Base-by-base conservation (phyloP, 1,140 invertebrate genomes). In the Drosophila arawakana region DNA sequence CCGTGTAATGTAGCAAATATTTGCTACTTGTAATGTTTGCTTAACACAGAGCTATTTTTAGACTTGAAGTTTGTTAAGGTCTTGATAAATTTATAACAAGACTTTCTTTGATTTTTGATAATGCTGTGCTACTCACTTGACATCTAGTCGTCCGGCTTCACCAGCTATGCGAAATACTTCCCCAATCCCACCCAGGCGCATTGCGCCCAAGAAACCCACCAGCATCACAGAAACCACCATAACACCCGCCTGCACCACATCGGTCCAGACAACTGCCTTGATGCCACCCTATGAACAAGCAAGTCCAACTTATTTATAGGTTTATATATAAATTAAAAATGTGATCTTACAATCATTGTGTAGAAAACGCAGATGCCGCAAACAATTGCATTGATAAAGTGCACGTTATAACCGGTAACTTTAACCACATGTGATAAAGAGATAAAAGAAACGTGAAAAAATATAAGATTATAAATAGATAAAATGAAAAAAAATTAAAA, bases 181-280 rank as follows among this genome's bases (percentile, higher is more conserved):
- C 0, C 66, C 73, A 0, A 96, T 76, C 1, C 96, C 95, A 4
- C 96, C 96, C 10, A 95, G 93, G n/a, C 94, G 93, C 0, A 92
- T 55, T 1, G 95, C 94, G 1, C 96, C 97, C 69, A 96, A 92
- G 0, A 96, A 79, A 0, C 95, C 93, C 0, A 97, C 95, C 1
- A 94, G 92, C 1, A 97, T 91, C 7, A 97, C 93, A 0, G 96
- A 96, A 0, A 93, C 93, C 43, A 97, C 94, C 95, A 97, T 97
- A 3, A 97, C 93, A 3, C 94, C 80, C 0, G 95, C 95, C 92
- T 98, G 97, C 50, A 98, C 94, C 0, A 96, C 95, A 92, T 98
- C 97, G 2, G 97, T 97, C 96, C 96, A 97, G 21, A 98, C 95
- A 0, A 98, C 97, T 0, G 96, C 97, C 92, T 97, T 97, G 73